These are phyloP conservation scores for Netelia virgata DNA, from an alignment of 2,888 invertebrate species.

Conservation along the genomic window DNA sequence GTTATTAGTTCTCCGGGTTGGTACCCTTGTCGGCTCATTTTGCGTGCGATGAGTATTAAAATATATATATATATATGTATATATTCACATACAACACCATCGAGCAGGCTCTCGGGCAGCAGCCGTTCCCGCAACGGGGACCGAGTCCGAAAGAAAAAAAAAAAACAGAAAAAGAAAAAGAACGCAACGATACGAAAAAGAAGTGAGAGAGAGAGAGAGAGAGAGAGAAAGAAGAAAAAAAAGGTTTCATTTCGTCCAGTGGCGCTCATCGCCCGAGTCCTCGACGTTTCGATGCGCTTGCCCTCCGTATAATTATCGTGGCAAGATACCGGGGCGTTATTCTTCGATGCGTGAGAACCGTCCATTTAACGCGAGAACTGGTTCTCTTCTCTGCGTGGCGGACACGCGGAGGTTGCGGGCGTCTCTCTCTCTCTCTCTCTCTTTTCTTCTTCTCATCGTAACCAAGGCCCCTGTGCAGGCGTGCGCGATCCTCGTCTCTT, in stretches of 20 bases:
- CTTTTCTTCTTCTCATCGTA: slow-evolving; percentile 24
- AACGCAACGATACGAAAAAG: background rate
- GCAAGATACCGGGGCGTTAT: slow-evolving; percentile 67
- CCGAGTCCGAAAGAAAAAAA: slow-evolving; percentile 46
- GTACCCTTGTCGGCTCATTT: slow-evolving; percentile 45
- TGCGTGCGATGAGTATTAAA: slow-evolving; percentile 12
- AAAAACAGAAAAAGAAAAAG: slow-evolving; percentile 7
- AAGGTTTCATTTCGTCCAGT: slow-evolving; percentile 59
- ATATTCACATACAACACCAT: slow-evolving; percentile 2
- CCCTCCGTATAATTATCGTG: slow-evolving; percentile 60
- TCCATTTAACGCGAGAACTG: slow-evolving; percentile 81
- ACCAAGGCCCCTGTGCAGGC: slow-evolving; percentile 60
- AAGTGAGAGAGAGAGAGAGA: slow-evolving; percentile 8
- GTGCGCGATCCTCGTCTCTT: slow-evolving; percentile 35
- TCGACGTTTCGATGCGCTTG: slow-evolving; percentile 29
- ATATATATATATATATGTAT: slow-evolving; percentile 11
- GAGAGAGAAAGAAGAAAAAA: slow-evolving; percentile 29
- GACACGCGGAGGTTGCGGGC: slow-evolving; percentile 66
- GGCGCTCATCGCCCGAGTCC: slow-evolving; percentile 59
- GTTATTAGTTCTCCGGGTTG: slow-evolving; percentile 52
- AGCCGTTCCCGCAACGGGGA: slow-evolving; percentile 60
- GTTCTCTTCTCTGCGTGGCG: slow-evolving; percentile 73
- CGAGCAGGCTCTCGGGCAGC: slow-evolving; percentile 45
- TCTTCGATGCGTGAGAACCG: slow-evolving; percentile 79
- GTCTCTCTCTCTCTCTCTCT: slow-evolving; percentile 51